Evolutionary conservation across 2,888 invertebrate species (phyloP), one percentile per base, ranked within the genome.

Genomic region (Antitype chi): DNA sequence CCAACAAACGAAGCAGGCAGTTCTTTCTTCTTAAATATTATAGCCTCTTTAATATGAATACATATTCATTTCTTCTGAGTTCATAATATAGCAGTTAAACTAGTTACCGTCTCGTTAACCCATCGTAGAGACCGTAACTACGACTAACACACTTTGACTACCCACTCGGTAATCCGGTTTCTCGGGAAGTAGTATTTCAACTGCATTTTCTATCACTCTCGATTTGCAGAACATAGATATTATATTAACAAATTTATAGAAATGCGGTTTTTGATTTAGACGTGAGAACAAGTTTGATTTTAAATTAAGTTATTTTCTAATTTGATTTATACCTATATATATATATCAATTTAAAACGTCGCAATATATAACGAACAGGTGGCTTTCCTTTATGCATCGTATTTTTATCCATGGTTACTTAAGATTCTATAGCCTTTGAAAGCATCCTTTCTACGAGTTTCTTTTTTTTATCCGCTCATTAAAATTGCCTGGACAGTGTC

Each of bases 161-260:
- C 68, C 67, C 57, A 70, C 78, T 25, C 6, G 80, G 71, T 63
- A 64, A 62, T 80, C 85, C 76, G 71, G 86, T 86, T 86, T 49
- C 23, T 49, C 38, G 63, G 53, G 60, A 72, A 78, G 38, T 60
- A 6, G 23, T 43, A 25, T 47, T 67, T 49, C 32, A 52, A 28
- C 47, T 64, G 72, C 63, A 85, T 84, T 87, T 85, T 81, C 76
- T 87, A 84, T 85, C 64, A 74, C 78, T 72, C 63, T 76, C 71
- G 38, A 70, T 85, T 72, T 64, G 47, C 38, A 66, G 53, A 59
- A 49, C 25, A 70, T 49, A 63, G 3, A 60, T 60, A 23, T 70
- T 17, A 68, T 52, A 77, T 63, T 55, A n/a, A 66, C 32, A 38
- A 55, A 60, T 71, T 49, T 74, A 43, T 38, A 52, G 7, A 63